Percentiles rank a stretch among this genome's conserved stretches.
Evolutionary conservation across 2,113 vertebrate species (phyloP).

Genomic region (Vidua macroura): DNA sequence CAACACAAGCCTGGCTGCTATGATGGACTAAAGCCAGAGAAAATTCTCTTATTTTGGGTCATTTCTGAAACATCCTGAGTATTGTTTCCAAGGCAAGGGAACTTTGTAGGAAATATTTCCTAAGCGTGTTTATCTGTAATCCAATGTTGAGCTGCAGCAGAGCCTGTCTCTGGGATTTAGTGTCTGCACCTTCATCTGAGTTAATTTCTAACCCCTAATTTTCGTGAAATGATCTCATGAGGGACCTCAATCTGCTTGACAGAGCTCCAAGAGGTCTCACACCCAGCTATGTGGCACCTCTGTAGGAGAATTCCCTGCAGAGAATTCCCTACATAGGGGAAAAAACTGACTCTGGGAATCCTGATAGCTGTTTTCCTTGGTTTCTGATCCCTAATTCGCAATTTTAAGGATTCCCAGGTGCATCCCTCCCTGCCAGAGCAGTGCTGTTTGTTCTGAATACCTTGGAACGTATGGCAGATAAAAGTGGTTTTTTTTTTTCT

Average conservation of each 20-base stretch:
- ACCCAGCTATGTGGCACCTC: not conserved
- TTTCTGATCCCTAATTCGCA: not conserved
- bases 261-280: not conserved
- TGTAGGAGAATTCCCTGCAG: not conserved
- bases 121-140: not conserved
- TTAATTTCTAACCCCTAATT: not conserved
- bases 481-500: not conserved
- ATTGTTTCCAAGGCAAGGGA: not conserved
- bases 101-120: not conserved
- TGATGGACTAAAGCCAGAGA: slow-evolving; percentile 3
- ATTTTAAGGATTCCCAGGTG: not conserved
- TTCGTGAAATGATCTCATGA: not conserved
- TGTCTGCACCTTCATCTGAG: not conserved
- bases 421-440: not conserved
- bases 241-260: not conserved
- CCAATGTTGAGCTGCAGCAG: not conserved
- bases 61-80: not conserved
- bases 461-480: not conserved
- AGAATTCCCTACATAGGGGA: not conserved
- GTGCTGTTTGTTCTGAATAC: not conserved
- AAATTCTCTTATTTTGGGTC: not conserved
- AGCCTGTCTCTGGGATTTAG: not conserved
- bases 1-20: not conserved
- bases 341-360: not conserved
- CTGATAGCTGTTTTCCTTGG: not conserved